A percentile compares a stretch with the other conserved stretches of the same genome.
Conservation (phyloP, 2,888 invertebrate species). For the Mayetiola destructor region DNA sequence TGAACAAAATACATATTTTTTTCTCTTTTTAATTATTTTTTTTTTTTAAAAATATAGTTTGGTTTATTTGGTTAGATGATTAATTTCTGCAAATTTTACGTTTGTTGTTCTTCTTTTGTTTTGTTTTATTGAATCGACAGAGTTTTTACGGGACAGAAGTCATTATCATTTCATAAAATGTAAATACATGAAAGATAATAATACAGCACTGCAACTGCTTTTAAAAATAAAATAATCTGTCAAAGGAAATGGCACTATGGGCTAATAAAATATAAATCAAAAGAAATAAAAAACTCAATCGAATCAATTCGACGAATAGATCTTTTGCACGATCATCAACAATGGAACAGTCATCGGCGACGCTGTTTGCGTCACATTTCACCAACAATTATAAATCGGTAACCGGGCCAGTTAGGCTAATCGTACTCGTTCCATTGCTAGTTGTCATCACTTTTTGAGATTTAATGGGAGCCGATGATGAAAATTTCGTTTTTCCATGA, state of each 20-base stretch:
- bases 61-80: no score
- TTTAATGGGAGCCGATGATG: conserved; percentile 19
- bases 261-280: conserved; percentile 3
- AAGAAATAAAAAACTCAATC: background rate
- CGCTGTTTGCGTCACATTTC: background rate
- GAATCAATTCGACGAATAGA: background rate
- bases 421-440: conserved; percentile 21
- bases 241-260: conserved; percentile 1
- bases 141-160: no score
- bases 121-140: no score
- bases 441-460: conserved; percentile 18
- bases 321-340: background rate
- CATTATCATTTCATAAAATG: no score
- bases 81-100: no score
- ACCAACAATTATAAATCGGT: conserved; percentile 28
- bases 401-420: conserved; percentile 32
- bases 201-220: no score
- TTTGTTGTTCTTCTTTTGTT: no score
- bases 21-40: no score
- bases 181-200: no score
- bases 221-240: conserved; percentile 3
- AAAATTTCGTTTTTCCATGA: background rate
- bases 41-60: no score
- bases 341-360: no score
- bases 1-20: no score